These are phyloP conservation scores for Polyommatus iphigenia DNA, from an alignment of 2,888 invertebrate species.

Conservation along the genomic window DNA sequence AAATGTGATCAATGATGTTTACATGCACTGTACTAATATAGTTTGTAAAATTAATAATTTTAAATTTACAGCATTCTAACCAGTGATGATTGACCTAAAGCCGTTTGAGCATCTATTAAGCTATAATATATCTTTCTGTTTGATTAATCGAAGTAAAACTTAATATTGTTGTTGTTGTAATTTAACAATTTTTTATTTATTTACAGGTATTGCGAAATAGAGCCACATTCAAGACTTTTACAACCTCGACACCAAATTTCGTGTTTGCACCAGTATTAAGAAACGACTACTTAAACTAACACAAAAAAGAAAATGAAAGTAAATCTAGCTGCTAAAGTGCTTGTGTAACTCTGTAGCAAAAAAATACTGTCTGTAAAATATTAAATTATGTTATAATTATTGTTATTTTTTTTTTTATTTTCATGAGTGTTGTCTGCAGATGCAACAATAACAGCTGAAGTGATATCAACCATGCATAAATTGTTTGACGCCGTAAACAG, in stretches of 20 bases:
- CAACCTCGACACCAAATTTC: slow-evolving; percentile 39
- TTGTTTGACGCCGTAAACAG: neutral
- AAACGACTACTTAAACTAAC: slow-evolving; percentile 40
- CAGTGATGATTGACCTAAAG: neutral
- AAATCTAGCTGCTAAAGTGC: too few relatives aligned
- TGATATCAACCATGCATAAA: neutral
- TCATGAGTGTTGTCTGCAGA: neutral
- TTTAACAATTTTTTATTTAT: neutral
- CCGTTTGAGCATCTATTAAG: neutral
- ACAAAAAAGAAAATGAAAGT: neutral
- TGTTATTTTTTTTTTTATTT: neutral
- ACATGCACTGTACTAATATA: neutral
- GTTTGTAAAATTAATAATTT: neutral
- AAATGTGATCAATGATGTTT: neutral
- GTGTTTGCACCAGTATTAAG: slow-evolving; percentile 42
- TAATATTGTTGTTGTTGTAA: too few relatives aligned
- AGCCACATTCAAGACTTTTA: slow-evolving; percentile 31
- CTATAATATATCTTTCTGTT: neutral
- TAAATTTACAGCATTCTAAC: neutral
- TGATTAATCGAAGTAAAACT: neutral
- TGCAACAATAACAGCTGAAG: neutral
- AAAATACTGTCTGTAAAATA: too few relatives aligned
- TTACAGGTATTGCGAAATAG: slow-evolving; percentile 32
- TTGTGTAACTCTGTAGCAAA: too few relatives aligned
- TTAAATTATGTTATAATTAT: neutral